A percentile compares a stretch with the other conserved stretches of the same genome.
Conservation (phyloP, 1,140 invertebrate genomes). For the Lordiphosa mommai region DNA sequence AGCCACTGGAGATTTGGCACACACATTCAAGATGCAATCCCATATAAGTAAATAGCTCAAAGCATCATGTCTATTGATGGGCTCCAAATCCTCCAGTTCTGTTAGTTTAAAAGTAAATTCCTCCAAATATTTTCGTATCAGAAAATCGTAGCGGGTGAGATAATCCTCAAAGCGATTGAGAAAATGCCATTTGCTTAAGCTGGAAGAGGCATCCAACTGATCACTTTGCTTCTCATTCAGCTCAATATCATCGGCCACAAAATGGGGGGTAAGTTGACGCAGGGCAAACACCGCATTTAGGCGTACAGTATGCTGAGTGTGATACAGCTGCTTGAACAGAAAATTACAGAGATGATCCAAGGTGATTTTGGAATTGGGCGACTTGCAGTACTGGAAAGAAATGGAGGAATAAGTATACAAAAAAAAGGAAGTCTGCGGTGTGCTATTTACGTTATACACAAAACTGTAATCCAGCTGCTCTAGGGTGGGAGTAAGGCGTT, state of each 20-base stretch:
- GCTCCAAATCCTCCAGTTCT: slow-evolving; percentile 60
- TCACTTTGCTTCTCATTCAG: slow-evolving; percentile 58
- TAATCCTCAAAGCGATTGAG: slow-evolving; percentile 82
- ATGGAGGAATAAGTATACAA: background rate
- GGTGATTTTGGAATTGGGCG: slow-evolving; percentile 33
- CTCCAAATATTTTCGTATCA: slow-evolving; percentile 56
- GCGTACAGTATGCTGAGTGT: slow-evolving; percentile 42
- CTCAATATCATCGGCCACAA: slow-evolving; percentile 67
- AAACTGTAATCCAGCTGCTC: slow-evolving; percentile 59
- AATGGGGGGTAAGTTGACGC: slow-evolving; percentile 46
- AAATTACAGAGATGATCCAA: slow-evolving; percentile 69
- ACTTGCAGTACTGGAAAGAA: slow-evolving; percentile 56
- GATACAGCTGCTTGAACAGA: slow-evolving; percentile 59
- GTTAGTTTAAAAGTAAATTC: slow-evolving; percentile 76
- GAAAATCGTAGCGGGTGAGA: slow-evolving; percentile 70
- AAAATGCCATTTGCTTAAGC: slow-evolving; percentile 62
- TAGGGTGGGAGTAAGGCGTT: slow-evolving; percentile 39
- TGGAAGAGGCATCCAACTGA: slow-evolving; percentile 22
- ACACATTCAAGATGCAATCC: slow-evolving; percentile 86
- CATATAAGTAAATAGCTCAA: slow-evolving; percentile 86
- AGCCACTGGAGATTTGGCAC: slow-evolving; percentile 84
- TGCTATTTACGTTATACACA: slow-evolving; percentile 48
- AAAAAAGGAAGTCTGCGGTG: background rate
- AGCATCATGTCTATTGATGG: slow-evolving; percentile 53
- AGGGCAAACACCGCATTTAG: slow-evolving; percentile 46